phyloP scores from a whole-genome alignment of 1,140 invertebrate genomes.

The Mesaphorura yosii region DNA sequence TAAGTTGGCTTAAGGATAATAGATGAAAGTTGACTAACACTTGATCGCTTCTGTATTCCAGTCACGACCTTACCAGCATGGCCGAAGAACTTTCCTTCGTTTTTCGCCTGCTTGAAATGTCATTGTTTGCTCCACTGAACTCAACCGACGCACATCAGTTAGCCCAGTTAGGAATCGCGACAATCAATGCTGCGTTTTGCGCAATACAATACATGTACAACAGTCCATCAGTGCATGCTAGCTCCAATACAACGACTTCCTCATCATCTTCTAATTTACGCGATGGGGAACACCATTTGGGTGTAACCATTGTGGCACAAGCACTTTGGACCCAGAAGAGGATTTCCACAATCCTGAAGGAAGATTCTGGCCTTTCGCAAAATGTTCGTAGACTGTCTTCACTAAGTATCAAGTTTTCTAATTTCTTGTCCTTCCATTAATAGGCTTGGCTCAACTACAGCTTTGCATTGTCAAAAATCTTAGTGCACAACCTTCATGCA shows the following conservation, averaged over 20 bases:
- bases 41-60: slow-evolving; percentile 1
- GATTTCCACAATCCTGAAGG: slow-evolving; percentile 23
- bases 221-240: neutral
- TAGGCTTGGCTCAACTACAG: slow-evolving; percentile 29
- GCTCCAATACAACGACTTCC: neutral
- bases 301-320: slow-evolving; percentile 20
- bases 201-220: slow-evolving; percentile 22
- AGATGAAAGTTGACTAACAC: neutral
- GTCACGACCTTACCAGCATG: slow-evolving; percentile 7
- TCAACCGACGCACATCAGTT: slow-evolving; percentile 21
- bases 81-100: slow-evolving; percentile 29
- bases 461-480: slow-evolving; percentile 19
- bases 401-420: slow-evolving; percentile 1
- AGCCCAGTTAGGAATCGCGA: slow-evolving; percentile 12
- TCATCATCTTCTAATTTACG: slow-evolving; percentile 1
- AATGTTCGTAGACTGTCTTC: slow-evolving; percentile 8
- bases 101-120: slow-evolving; percentile 22
- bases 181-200: slow-evolving; percentile 21
- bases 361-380: slow-evolving; percentile 25
- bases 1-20: neutral
- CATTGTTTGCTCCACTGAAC: slow-evolving; percentile 15
- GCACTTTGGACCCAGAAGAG: slow-evolving; percentile 28
- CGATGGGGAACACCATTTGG: slow-evolving; percentile 23
- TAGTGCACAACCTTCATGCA: slow-evolving; percentile 18
- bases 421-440: slow-evolving; percentile 3